phyloP scores from a whole-genome alignment of 2,888 invertebrate species.

The Ophion ellenae region DNA sequence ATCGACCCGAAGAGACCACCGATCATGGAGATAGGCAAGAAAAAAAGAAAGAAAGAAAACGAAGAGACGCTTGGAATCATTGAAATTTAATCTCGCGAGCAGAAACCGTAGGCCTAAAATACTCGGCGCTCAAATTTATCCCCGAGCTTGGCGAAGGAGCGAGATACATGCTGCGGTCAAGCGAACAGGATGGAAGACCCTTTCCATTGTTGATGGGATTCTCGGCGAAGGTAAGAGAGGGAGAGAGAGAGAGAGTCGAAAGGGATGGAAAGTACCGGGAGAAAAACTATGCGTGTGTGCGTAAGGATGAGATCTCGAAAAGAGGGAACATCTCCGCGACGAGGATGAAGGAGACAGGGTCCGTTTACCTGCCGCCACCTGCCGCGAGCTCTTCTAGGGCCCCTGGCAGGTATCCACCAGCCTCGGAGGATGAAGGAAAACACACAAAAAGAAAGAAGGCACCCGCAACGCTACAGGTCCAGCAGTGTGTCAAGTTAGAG shows the following conservation, averaged over 20 bases:
- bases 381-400: constrained; percentile 48
- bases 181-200: constrained; percentile 31
- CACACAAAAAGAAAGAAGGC: constrained; percentile 26
- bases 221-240: not conserved
- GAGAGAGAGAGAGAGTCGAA: constrained; percentile 16
- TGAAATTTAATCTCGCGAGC: constrained; percentile 35
- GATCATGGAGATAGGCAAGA: not conserved
- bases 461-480: constrained; percentile 42
- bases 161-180: constrained; percentile 51
- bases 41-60: not conserved
- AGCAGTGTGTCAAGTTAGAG: constrained; percentile 26
- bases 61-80: constrained; percentile 8
- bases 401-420: constrained; percentile 54
- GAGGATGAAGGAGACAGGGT: constrained; percentile 49
- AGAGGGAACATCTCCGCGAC: constrained; percentile 49
- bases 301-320: constrained; percentile 46
- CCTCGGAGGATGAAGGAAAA: constrained; percentile 10
- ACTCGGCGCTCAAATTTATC: constrained; percentile 7
- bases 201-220: constrained; percentile 33
- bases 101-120: not conserved
- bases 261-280: constrained; percentile 30
- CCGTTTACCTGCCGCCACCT: constrained; percentile 63
- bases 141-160: constrained; percentile 14
- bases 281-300: not conserved
- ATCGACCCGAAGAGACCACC: not conserved